A percentile compares a stretch with the other conserved stretches of the same genome.
Conservation (phyloP, 1,140 invertebrate genomes). For the Bombus sibiricus region DNA sequence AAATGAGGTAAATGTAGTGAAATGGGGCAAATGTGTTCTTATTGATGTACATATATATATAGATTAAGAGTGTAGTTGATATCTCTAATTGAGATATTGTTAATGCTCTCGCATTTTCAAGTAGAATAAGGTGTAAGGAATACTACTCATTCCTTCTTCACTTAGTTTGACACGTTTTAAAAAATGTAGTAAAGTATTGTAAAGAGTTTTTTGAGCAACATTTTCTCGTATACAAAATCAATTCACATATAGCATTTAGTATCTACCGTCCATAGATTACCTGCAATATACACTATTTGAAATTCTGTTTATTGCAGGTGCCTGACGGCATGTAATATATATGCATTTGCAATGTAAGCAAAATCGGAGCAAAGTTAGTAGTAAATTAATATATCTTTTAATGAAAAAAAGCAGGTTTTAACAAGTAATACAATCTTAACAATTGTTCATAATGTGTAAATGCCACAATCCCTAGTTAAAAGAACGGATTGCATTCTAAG, state of each 20-base stretch:
- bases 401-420: background rate
- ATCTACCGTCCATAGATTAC: constrained; percentile 45
- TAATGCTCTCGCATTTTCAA: background rate
- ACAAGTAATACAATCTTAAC: background rate
- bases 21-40: constrained; percentile 42
- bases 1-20: background rate
- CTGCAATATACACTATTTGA: constrained; percentile 15
- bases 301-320: background rate
- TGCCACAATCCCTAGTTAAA: constrained; percentile 4
- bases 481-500: background rate
- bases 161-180: constrained; percentile 22
- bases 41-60: constrained; percentile 22
- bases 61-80: background rate
- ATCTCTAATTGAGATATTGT: constrained; percentile 17
- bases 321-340: background rate
- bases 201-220: background rate
- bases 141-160: background rate
- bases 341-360: constrained; percentile 11
- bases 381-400: background rate
- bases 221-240: constrained; percentile 8
- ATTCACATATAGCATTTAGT: constrained; percentile 5
- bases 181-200: constrained; percentile 33
- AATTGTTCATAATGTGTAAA: constrained; percentile 8
- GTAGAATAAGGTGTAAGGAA: constrained; percentile 26
- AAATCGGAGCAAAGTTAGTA: background rate